phyloP scores from a whole-genome alignment of 2,113 vertebrate genomes.

The Gnathonemus echidnorhynchus region DNA sequence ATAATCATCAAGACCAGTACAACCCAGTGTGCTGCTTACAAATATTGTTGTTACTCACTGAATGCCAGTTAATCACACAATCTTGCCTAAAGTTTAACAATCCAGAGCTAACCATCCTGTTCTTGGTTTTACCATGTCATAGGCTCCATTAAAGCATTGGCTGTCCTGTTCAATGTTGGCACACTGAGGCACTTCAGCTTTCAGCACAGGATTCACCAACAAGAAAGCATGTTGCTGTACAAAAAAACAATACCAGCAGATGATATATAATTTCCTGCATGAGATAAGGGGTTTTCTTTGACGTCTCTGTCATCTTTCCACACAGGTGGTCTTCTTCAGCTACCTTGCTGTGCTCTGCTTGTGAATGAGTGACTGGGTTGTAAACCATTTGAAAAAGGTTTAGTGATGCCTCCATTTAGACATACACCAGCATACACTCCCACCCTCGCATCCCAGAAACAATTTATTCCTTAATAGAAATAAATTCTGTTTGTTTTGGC shows the following conservation, averaged over 20 bases:
- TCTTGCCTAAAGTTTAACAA: neutral
- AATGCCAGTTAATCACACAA: neutral
- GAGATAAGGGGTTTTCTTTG: conserved; percentile 14
- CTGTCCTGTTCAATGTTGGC: neutral
- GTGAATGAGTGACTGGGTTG: conserved; percentile 21
- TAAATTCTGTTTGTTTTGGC: conserved; percentile 27
- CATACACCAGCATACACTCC: neutral
- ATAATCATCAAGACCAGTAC: neutral
- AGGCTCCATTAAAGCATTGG: neutral
- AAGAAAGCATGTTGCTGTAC: neutral
- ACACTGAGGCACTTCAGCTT: neutral
- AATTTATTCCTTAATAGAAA: conserved; percentile 31
- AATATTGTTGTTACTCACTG: neutral
- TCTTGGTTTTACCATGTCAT: neutral
- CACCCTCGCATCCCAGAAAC: conserved; percentile 11
- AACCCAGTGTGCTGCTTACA: neutral
- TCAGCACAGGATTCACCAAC: neutral
- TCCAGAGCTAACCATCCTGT: neutral
- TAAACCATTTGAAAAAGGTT: conserved; percentile 35
- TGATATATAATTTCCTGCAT: conserved; percentile 20
- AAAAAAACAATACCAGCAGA: neutral
- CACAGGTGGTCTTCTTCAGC: neutral
- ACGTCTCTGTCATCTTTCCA: neutral
- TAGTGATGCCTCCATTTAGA: conserved; percentile 35
- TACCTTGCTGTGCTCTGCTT: conserved; percentile 22